Base-by-base conservation (phyloP, 2,888 invertebrate genomes). In the Rhingia rostrata region DNA sequence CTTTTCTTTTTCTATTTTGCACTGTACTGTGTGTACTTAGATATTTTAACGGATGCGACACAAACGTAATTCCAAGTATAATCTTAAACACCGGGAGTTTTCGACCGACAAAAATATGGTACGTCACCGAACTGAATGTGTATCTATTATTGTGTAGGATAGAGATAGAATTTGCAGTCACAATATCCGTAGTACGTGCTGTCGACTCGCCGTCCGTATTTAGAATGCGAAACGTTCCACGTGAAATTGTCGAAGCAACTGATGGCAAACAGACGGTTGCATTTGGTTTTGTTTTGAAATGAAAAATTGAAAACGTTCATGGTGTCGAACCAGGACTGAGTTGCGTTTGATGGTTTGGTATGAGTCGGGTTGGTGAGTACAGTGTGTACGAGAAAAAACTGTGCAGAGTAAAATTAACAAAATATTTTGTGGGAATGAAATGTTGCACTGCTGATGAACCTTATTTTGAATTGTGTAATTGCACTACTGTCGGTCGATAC, bases 201-300 rank as follows among this genome's bases (percentile, higher is more conserved):
- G 58, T 54, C 61, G 49, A 37, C 51, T 75, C 22, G 70, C 53
- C 80, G 84, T 70, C 35, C 64, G 74, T 74, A 58, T 58, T 41
- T 60, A 47, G 49, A 84, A 80, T 79, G 70, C 41, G 74, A 54
- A 47, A 69, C 67, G 43, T 14, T 74, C 51, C 74, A 73, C 84
- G 70, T 73, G 74, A 84, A 73, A 39, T 64, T 69, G 64, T 64
- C 64, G 45, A 56, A 51, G 63, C 37, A 70, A 78, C 73, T 73
- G 78, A 67, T 70, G 70, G 30, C 12, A 30, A 9, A 35, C 63
- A 14, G 51, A 54, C 45, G 74, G 70, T 74, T 79, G 73, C 63
- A 69, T 6, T 69, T 67, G 73, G 72, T 79, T 78, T 78, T 79
- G 83, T 79, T 74, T 79, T 74, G 12, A 53, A 47, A 49, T 30